These are phyloP conservation scores for Pachypanchax playfairii DNA, from an alignment of 2,113 vertebrate species.

Conservation along the genomic window DNA sequence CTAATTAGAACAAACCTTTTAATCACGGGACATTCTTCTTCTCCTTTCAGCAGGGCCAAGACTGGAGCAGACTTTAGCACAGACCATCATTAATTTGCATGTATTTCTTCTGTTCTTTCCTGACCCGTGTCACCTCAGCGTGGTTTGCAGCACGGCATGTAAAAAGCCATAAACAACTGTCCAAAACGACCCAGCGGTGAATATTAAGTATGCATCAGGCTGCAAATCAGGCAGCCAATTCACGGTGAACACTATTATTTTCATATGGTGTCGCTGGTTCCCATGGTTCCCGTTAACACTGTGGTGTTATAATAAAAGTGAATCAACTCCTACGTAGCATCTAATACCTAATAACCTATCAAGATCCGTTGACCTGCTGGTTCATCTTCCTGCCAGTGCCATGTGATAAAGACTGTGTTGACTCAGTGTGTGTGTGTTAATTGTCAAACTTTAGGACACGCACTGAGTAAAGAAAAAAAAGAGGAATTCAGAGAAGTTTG, in stretches of 20 bases:
- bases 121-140: slow-evolving; percentile 35
- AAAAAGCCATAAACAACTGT: slow-evolving; percentile 58
- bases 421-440: slow-evolving; percentile 2
- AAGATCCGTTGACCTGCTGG: slow-evolving; percentile 67
- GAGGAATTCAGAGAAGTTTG: slow-evolving; percentile 39
- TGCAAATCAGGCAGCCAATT: slow-evolving; percentile 65
- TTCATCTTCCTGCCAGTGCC: slow-evolving; percentile 64
- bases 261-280: slow-evolving; percentile 66
- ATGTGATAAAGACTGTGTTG: slow-evolving; percentile 20
- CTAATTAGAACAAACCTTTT: slow-evolving; percentile 78
- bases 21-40: slow-evolving; percentile 57
- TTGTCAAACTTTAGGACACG: slow-evolving; percentile 40
- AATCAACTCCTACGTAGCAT: slow-evolving; percentile 59
- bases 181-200: slow-evolving; percentile 60
- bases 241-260: slow-evolving; percentile 71
- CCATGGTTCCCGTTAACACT: slow-evolving; percentile 62
- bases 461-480: slow-evolving; percentile 12
- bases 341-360: slow-evolving; percentile 68
- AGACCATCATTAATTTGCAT: slow-evolving; percentile 66
- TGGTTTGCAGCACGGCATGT: slow-evolving; percentile 28
- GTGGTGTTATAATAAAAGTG: slow-evolving; percentile 63
- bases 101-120: slow-evolving; percentile 33
- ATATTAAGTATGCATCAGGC: slow-evolving; percentile 77
- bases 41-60: slow-evolving; percentile 24
- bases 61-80: slow-evolving; percentile 37